Evolutionary conservation across 2,113 vertebrate species (phyloP).

Genomic region (Cebidichthys violaceus): DNA sequence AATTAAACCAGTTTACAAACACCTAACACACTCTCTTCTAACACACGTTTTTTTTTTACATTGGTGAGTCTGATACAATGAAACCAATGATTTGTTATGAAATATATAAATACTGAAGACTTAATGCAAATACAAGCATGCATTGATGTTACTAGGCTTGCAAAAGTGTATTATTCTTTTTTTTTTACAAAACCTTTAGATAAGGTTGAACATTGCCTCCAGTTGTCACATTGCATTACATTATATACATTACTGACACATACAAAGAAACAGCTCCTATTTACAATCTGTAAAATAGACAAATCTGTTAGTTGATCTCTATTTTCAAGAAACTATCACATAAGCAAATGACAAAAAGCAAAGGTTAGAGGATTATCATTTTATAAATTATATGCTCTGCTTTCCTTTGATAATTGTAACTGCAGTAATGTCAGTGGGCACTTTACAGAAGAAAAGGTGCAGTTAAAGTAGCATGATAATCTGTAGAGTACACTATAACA

Average conservation of each 20-base stretch:
- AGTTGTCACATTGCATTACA: slow-evolving; percentile 1
- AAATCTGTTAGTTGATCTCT: neutral
- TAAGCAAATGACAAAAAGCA: slow-evolving; percentile 1
- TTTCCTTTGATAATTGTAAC: slow-evolving; percentile 25
- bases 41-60: neutral
- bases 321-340: slow-evolving; percentile 18
- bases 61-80: neutral
- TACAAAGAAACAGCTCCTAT: neutral
- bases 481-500: neutral
- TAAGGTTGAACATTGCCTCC: slow-evolving; percentile 8
- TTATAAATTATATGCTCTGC: slow-evolving; percentile 5
- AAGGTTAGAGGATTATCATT: slow-evolving; percentile 1
- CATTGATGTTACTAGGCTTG: neutral
- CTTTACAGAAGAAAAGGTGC: slow-evolving; percentile 26
- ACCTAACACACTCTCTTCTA: slow-evolving; percentile 15
- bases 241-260: slow-evolving; percentile 38
- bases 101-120: neutral
- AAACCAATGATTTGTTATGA: neutral
- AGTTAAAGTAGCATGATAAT: slow-evolving; percentile 17
- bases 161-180: neutral
- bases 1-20: slow-evolving; percentile 57
- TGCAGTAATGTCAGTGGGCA: slow-evolving; percentile 35
- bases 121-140: neutral
- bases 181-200: slow-evolving; percentile 8
- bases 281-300: neutral